Evolutionary conservation across 2,888 invertebrate genomes (phyloP).

Genomic region (Lagria hirta): DNA sequence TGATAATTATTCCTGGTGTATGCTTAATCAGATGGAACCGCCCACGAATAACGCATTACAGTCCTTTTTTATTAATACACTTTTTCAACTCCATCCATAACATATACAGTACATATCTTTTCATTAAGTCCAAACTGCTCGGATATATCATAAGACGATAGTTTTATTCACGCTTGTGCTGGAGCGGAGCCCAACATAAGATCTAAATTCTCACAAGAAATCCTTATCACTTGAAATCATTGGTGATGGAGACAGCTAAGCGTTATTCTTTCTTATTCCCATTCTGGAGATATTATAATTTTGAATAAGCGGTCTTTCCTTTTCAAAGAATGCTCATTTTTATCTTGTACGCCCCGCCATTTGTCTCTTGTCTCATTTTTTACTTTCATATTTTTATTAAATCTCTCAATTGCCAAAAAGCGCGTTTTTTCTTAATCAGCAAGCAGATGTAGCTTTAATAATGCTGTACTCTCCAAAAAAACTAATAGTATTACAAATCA

Average conservation of each 20-base stretch:
- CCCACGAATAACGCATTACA: conserved; percentile 51
- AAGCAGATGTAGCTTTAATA: no score
- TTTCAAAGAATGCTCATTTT: not conserved
- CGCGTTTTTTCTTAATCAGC: no score
- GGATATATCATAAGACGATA: conserved; percentile 52
- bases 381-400: no score
- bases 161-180: conserved; percentile 37
- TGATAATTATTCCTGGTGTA: conserved; percentile 50
- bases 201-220: conserved; percentile 11
- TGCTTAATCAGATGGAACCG: conserved; percentile 50
- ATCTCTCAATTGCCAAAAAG: no score
- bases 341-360: conserved; percentile 4
- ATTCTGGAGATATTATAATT: conserved; percentile 6
- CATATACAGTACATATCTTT: conserved; percentile 54
- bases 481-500: no score
- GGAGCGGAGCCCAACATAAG: conserved; percentile 37
- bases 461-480: no score
- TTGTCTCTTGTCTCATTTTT: no score
- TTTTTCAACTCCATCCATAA: conserved; percentile 47
- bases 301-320: conserved; percentile 3
- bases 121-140: conserved; percentile 50
- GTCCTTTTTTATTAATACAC: conserved; percentile 46
- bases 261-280: conserved; percentile 8
- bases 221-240: conserved; percentile 13
- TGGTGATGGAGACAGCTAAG: conserved; percentile 1